Conservation (phyloP, 2,797 vertebrate genomes). For the Anguilla megastoma region DNA sequence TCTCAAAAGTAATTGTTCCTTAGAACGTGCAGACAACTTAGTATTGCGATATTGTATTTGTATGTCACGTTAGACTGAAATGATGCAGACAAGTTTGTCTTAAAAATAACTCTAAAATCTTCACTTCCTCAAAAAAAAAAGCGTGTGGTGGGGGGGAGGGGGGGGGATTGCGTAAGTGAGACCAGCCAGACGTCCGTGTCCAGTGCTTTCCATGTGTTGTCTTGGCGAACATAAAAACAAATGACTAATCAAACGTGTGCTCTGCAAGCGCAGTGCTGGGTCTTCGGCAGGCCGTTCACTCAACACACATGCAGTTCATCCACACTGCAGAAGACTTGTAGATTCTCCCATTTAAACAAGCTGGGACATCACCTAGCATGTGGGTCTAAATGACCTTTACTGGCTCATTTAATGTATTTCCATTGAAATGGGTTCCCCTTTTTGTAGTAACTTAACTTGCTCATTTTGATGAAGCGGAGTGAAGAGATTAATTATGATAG, state of each 20-base stretch:
- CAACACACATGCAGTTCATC: not conserved
- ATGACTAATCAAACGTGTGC: constrained; percentile 51
- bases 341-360: not conserved
- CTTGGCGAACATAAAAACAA: constrained; percentile 64
- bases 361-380: not conserved
- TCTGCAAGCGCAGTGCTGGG: constrained; percentile 33
- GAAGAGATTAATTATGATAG: not conserved
- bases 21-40: not conserved
- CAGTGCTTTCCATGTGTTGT: constrained; percentile 61
- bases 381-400: not conserved
- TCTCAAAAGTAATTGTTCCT: not conserved
- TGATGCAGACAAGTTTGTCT: not conserved
- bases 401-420: not conserved
- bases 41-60: not conserved
- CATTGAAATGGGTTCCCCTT: not conserved
- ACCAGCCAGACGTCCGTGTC: constrained; percentile 58
- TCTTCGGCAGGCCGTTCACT: not conserved
- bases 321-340: not conserved
- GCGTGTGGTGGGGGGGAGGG: no score
- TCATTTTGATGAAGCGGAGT: not conserved
- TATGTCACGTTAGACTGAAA: not conserved
- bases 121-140: not conserved
- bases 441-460: not conserved
- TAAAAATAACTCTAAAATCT: not conserved
- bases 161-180: constrained; percentile 35